Evolutionary conservation across 2,113 vertebrate species (phyloP), one percentile per base, ranked within the genome.

Genomic region (Sinocyclocheilus rhinocerous): DNA sequence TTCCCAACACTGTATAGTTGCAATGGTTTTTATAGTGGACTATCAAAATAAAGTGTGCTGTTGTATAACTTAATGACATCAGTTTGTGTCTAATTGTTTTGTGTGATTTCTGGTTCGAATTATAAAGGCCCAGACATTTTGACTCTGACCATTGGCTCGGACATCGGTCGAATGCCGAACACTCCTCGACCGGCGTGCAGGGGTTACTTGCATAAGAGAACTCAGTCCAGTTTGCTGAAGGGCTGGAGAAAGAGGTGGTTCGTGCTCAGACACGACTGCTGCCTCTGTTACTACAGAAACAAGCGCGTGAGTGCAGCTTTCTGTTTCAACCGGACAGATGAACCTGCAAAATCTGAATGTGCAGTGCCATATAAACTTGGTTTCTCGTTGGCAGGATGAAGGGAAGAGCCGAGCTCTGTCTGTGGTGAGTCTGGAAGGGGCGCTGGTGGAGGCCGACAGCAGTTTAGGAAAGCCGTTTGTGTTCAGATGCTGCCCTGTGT

Each of bases 171-270:
- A 12, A 93, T 92, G 50, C 97, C 97, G 2, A 98, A 96, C 84
- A 96, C 93, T 0, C 96, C 97, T 0, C 92, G 95, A 67, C 97
- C 96, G 3, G 91, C 96, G 3, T 99, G 96, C 82, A 93, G 95
- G 0, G 96, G 97, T n/a, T 97, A 98, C 84, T 92, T 98, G 8
- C 95, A 97, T 83, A 98, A 98, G 86, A 93, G 96, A 72, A 97
- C 96, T 29, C 96, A 97, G 26, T 97, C 96, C 0, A 93, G 96
- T 0, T 92, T 97, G 72, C 18, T 97, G 72, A 97, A 96, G 91
- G 96, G 97, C n/a, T 98, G 97, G 97, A 96, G 97, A 88, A 98
- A 97, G 92, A 96, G 97, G 73, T 98, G 97, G 97, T 98, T 97
- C 87, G 96, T 97, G 15, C 93, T 97, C 69, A 96, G 95, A 45